These are phyloP conservation scores for Dermolepida albohirtum DNA, from an alignment of 2,888 invertebrate species.

Conservation along the genomic window DNA sequence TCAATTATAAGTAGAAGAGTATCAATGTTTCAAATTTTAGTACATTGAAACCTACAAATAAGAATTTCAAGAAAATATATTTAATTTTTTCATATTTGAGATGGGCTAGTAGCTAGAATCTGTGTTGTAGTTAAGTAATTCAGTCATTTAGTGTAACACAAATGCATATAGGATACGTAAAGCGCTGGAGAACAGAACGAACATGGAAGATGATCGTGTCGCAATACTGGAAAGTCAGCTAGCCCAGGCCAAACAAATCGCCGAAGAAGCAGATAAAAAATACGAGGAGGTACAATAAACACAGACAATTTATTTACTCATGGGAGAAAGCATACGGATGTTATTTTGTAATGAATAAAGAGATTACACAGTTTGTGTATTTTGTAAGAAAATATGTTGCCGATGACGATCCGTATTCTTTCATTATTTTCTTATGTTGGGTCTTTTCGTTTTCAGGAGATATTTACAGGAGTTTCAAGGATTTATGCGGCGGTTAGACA, in stretches of 20 bases:
- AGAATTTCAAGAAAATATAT: no score
- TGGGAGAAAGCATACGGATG: slow-evolving; percentile 58
- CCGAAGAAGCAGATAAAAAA: slow-evolving; percentile 99
- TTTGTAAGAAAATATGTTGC: neutral
- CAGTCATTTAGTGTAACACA: slow-evolving; percentile 13
- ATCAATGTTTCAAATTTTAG: no score
- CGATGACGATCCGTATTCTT: neutral
- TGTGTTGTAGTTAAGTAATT: slow-evolving; percentile 3
- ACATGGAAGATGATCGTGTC: slow-evolving; percentile 99
- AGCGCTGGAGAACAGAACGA: slow-evolving; percentile 98
- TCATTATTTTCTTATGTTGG: slow-evolving; percentile 5
- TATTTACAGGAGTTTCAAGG: neutral
- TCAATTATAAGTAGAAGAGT: no score
- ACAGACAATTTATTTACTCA: slow-evolving; percentile 42
- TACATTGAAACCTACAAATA: no score
- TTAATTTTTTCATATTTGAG: no score
- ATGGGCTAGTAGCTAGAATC: slow-evolving; percentile 20
- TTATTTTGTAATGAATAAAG: slow-evolving; percentile 13
- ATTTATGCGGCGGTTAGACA: no score
- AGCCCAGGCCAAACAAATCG: slow-evolving; percentile 98
- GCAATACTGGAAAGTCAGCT: slow-evolving; percentile 97
- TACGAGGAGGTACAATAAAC: slow-evolving; percentile 96
- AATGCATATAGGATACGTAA: slow-evolving; percentile 85
- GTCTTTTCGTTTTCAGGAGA: slow-evolving; percentile 1
- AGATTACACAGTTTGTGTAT: neutral